Evolutionary conservation across 2,797 vertebrate genomes (phyloP).

Genomic region (Pipistrellus pygmaeus): DNA sequence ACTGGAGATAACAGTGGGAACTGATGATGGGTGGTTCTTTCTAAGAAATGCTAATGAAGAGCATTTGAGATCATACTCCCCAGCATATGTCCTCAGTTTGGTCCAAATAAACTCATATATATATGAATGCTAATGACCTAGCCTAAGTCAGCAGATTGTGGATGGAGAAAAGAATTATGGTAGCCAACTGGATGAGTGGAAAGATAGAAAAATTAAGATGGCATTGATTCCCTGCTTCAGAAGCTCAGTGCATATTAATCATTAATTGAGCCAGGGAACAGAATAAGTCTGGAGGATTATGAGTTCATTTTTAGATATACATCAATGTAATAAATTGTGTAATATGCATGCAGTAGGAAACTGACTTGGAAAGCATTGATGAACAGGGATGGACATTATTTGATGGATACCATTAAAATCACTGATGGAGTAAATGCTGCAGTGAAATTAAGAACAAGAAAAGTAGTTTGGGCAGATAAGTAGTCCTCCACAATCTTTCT

Average conservation of each 20-base stretch:
- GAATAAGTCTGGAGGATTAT: background rate
- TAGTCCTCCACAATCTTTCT: background rate
- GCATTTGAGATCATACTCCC: background rate
- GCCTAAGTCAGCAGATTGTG: background rate
- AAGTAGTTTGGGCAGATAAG: background rate
- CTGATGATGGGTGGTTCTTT: background rate
- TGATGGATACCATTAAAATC: background rate
- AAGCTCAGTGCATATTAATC: background rate
- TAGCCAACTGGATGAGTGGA: background rate
- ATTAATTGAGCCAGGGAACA: background rate
- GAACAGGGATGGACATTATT: background rate
- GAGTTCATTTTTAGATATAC: background rate
- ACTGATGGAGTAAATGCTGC: background rate
- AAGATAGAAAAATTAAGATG: background rate
- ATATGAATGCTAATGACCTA: background rate
- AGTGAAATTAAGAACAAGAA: background rate
- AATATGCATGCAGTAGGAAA: background rate
- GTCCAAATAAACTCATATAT: background rate
- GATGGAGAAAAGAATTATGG: background rate
- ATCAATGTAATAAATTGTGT: background rate
- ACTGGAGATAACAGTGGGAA: background rate
- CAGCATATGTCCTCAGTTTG: background rate
- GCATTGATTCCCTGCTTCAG: background rate
- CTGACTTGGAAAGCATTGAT: background rate
- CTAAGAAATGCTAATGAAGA: conserved; percentile 9